phyloP scores from a whole-genome alignment of 2,113 vertebrate genomes.

The Verasper variegatus region DNA sequence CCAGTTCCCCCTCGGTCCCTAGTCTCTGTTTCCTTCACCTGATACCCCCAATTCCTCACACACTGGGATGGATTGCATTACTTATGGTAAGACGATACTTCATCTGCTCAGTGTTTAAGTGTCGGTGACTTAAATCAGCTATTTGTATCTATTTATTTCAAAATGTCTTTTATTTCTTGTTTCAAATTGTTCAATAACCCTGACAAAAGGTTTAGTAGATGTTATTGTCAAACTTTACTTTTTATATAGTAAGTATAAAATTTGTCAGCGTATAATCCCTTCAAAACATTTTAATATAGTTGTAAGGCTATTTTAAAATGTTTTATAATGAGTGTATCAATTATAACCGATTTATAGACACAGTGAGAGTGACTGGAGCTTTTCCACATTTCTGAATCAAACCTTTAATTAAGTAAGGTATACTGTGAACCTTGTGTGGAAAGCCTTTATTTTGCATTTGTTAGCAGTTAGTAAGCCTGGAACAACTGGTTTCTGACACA shows the following conservation, averaged over 20 bases:
- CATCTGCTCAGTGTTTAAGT: not conserved
- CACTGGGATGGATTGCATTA: conserved; percentile 64
- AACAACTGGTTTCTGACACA: no score
- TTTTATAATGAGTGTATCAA: no score
- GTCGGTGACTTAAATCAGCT: not conserved
- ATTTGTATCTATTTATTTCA: not conserved
- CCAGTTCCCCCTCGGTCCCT: not conserved
- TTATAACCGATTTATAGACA: not conserved
- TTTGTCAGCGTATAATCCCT: not conserved
- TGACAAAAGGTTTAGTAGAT: not conserved
- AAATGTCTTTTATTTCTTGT: not conserved
- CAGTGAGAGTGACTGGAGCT: not conserved
- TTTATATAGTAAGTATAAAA: not conserved
- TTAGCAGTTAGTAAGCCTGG: no score
- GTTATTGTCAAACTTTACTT: not conserved
- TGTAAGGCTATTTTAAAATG: not conserved
- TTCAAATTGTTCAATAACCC: not conserved
- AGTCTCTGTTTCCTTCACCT: conserved; percentile 50
- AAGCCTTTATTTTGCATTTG: no score
- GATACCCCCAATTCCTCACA: conserved; percentile 20
- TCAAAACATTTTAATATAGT: not conserved
- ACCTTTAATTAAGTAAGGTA: not conserved
- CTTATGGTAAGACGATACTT: conserved; percentile 63
- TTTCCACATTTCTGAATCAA: not conserved
- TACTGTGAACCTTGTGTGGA: no score